Evolutionary conservation across 2,113 vertebrate genomes (phyloP).

Genomic region (Zosterops borbonicus): DNA sequence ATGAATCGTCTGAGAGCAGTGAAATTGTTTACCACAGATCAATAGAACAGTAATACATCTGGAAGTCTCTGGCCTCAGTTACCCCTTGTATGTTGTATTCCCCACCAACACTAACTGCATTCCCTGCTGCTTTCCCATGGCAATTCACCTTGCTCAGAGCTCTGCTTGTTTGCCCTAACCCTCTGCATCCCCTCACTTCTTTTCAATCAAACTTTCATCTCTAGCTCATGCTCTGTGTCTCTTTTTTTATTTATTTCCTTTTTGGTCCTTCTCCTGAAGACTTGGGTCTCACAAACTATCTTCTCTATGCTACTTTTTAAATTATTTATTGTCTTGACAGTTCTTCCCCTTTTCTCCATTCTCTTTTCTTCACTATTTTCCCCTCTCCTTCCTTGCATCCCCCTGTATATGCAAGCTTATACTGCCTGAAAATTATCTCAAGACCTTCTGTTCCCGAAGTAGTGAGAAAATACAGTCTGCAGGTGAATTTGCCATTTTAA

Average conservation of each 20-base stretch:
- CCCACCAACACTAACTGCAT: background rate
- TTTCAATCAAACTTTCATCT: background rate
- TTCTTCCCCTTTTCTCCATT: background rate
- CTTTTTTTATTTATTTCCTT: background rate
- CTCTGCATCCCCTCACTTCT: background rate
- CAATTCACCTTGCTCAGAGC: background rate
- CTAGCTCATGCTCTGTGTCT: background rate
- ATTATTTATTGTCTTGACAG: background rate
- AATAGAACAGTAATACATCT: background rate
- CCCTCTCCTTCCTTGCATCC: background rate
- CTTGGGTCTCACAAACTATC: background rate
- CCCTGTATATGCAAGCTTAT: background rate
- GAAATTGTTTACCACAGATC: background rate
- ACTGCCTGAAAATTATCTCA: conserved; percentile 3
- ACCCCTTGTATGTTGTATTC: background rate
- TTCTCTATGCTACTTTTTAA: background rate
- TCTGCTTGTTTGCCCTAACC: background rate
- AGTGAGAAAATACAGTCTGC: conserved; percentile 7
- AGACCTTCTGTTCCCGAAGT: background rate
- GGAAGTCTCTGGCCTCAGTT: background rate
- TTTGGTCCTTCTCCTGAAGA: background rate
- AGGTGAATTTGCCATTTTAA: conserved; percentile 47
- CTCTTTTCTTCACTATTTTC: background rate
- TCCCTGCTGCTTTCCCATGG: background rate
- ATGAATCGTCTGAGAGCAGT: background rate